Evolutionary conservation across 2,888 invertebrate species (phyloP).

Genomic region (Amaurobius ferox): DNA sequence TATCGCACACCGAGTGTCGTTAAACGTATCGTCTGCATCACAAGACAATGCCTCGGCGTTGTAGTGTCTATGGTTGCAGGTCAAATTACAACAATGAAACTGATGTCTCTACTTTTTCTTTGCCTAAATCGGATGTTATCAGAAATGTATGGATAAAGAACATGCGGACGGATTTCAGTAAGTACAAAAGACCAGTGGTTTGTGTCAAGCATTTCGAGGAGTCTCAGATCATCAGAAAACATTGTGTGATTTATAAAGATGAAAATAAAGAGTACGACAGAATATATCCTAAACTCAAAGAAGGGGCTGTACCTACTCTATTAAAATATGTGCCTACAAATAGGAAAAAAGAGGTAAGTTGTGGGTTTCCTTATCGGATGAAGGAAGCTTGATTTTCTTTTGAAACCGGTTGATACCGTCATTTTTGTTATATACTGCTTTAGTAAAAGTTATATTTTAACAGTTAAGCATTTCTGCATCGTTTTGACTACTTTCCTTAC

Average conservation of each 20-base stretch:
- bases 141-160: background rate
- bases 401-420: no score
- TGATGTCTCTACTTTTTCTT: background rate
- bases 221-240: background rate
- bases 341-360: no score
- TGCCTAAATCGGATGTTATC: background rate
- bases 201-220: background rate
- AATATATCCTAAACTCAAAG: background rate
- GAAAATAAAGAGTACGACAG: background rate
- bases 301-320: background rate
- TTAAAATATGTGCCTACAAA: background rate
- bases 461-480: no score
- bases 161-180: background rate
- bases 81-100: background rate
- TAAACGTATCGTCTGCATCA: no score
- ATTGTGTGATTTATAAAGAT: background rate
- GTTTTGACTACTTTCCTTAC: no score
- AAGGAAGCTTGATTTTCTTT: no score
- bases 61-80: background rate
- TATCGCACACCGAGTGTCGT: no score
- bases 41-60: background rate
- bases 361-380: no score
- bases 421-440: no score
- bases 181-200: background rate
- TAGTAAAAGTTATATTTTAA: no score